Evolutionary conservation across 2,888 invertebrate genomes (phyloP).

Genomic region (Priapulus caudatus): DNA sequence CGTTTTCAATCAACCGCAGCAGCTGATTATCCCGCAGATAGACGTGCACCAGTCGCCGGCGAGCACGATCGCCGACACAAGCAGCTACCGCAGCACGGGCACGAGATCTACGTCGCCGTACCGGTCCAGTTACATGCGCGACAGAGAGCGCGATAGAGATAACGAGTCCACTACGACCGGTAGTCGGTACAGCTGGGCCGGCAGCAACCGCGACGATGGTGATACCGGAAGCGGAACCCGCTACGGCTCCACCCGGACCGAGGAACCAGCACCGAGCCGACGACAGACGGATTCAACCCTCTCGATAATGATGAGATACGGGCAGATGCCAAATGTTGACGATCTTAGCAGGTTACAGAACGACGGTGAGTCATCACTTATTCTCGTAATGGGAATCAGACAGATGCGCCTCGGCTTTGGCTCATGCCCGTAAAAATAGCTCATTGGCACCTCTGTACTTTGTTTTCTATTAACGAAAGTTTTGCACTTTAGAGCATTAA

Average conservation of each 20-base stretch:
- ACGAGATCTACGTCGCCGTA: background rate
- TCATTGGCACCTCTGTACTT: too few species aligned
- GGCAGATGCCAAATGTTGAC: background rate
- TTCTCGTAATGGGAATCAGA: too few species aligned
- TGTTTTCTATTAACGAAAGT: too few species aligned
- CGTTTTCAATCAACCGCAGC: too few species aligned
- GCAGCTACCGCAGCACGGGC: background rate
- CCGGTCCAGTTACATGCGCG: background rate
- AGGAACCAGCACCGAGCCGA: background rate
- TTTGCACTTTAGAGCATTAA: too few species aligned
- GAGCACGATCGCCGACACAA: background rate
- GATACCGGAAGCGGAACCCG: too few species aligned
- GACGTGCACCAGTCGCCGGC: too few species aligned
- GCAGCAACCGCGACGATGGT: background rate
- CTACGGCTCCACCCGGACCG: background rate
- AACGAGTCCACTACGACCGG: background rate
- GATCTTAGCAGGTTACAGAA: too few species aligned
- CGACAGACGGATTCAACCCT: background rate
- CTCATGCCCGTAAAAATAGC: too few species aligned
- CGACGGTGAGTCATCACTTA: too few species aligned
- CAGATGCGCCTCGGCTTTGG: too few species aligned
- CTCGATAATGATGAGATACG: background rate
- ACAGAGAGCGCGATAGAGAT: background rate
- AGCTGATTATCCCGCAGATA: conserved; percentile 1
- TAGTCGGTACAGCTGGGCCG: background rate